These are phyloP conservation scores for Lamellibrachia luymesi DNA, from an alignment of 1,140 invertebrate genomes.

Conservation along the genomic window DNA sequence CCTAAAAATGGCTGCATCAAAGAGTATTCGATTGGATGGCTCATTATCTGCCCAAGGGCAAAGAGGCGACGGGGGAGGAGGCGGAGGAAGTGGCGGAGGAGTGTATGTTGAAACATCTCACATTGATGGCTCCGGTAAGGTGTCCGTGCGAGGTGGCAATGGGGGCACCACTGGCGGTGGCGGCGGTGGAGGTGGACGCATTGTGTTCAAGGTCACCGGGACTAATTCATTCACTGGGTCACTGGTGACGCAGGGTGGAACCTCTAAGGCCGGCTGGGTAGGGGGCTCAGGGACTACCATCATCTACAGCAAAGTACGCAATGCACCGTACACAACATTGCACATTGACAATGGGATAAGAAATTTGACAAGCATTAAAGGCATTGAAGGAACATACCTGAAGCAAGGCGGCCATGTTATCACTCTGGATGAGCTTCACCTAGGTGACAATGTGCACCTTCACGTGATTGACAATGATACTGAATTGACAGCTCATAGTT, in stretches of 20 bases:
- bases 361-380: conserved; percentile 9
- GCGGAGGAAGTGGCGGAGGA: conserved; percentile 38
- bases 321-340: conserved; percentile 27
- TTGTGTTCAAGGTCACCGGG: conserved; percentile 28
- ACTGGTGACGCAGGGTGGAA: conserved; percentile 23
- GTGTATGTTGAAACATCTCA: conserved; percentile 29
- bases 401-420: background rate
- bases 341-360: conserved; percentile 34
- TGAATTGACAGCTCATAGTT: background rate
- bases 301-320: conserved; percentile 24
- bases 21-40: conserved; percentile 34
- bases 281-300: conserved; percentile 43
- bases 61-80: conserved; percentile 25
- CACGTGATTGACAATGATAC: background rate
- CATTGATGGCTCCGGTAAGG: conserved; percentile 30
- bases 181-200: conserved; percentile 41
- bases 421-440: conserved; percentile 12
- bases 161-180: conserved; percentile 22
- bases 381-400: conserved; percentile 15
- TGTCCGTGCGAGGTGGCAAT: background rate
- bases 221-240: conserved; percentile 37
- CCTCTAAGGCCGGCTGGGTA: conserved; percentile 23
- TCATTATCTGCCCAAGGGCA: conserved; percentile 34
- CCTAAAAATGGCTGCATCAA: conserved; percentile 25
- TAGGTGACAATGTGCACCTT: background rate